Conservation (phyloP, 2,113 vertebrate species). For the Sterrhoptilus dennistouni region DNA sequence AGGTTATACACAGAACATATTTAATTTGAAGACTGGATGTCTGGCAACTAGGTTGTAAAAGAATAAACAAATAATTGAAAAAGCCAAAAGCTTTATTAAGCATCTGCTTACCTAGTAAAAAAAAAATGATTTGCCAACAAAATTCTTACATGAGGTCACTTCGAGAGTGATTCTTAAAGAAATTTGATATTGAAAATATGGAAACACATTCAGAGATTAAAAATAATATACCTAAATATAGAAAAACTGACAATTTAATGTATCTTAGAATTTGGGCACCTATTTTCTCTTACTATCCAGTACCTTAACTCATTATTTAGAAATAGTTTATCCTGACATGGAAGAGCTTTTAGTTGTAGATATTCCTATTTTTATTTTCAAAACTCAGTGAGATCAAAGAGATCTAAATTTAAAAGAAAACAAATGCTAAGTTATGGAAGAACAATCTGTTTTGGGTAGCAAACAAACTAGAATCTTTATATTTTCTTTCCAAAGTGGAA, state of each 20-base stretch:
- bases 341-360: background rate
- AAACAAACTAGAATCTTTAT: background rate
- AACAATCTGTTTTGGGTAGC: background rate
- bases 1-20: background rate
- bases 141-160: fast-evolving
- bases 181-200: background rate
- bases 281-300: background rate
- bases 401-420: background rate
- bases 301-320: background rate
- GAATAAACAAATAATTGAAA: background rate
- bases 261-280: background rate
- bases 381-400: background rate
- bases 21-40: background rate
- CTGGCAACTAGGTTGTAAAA: background rate
- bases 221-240: background rate
- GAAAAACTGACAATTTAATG: background rate
- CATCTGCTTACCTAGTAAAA: background rate
- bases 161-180: background rate
- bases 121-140: background rate
- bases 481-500: background rate
- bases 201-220: background rate
- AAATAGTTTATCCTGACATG: background rate
- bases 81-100: background rate
- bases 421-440: background rate
- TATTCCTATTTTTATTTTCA: background rate